Evolutionary conservation across 2,888 invertebrate species (phyloP).

Genomic region (Apamea sordens): DNA sequence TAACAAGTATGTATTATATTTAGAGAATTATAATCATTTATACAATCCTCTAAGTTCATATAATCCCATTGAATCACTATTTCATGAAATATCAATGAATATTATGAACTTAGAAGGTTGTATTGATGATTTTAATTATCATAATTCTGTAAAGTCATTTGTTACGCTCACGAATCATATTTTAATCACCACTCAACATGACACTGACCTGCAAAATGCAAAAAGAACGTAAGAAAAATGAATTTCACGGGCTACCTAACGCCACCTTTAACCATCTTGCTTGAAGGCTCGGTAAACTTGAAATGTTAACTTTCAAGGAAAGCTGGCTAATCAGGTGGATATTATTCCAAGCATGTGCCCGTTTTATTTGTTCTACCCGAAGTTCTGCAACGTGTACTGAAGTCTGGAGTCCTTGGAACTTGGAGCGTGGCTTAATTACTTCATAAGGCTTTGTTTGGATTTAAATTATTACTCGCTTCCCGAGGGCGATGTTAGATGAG

Average conservation of each 20-base stretch:
- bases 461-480: slow-evolving; percentile 32
- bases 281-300: slow-evolving; percentile 18
- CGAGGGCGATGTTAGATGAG: background rate
- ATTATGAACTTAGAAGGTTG: no score
- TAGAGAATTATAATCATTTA: no score
- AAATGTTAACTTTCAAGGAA: slow-evolving; percentile 11
- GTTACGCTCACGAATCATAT: no score
- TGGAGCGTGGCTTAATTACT: slow-evolving; percentile 38
- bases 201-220: background rate
- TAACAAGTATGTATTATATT: no score
- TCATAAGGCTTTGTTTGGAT: slow-evolving; percentile 44
- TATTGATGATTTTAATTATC: no score
- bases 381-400: slow-evolving; percentile 10
- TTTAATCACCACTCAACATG: no score
- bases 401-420: slow-evolving; percentile 31
- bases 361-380: slow-evolving; percentile 42
- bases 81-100: no score
- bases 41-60: no score
- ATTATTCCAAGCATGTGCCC: slow-evolving; percentile 40
- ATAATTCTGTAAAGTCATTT: no score
- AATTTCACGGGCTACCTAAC: background rate
- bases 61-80: no score
- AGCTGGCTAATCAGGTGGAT: slow-evolving; percentile 13
- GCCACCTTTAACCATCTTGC: background rate
- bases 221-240: background rate